phyloP scores from a whole-genome alignment of 1,140 invertebrate genomes.

The Drepana arcuata region DNA sequence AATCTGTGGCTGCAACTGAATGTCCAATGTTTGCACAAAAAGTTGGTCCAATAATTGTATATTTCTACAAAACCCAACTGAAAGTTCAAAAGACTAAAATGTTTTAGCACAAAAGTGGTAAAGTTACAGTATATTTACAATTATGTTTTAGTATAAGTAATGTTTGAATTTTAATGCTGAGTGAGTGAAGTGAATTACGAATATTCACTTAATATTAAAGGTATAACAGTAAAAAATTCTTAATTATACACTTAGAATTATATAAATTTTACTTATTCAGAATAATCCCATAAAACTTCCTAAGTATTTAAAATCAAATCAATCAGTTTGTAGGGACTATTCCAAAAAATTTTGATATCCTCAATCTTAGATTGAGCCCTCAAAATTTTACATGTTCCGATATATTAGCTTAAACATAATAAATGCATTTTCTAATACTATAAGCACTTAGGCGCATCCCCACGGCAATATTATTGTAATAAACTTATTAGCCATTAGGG shows the following conservation, averaged over 20 bases:
- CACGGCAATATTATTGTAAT: too few relatives aligned
- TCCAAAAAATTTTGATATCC: slow-evolving; percentile 48
- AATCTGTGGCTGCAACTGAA: not conserved
- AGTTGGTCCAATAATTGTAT: not conserved
- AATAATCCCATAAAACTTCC: slow-evolving; percentile 62
- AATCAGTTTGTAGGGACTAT: slow-evolving; percentile 47
- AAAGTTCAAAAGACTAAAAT: slow-evolving; percentile 52
- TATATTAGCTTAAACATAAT: slow-evolving; percentile 34
- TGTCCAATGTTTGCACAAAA: not conserved
- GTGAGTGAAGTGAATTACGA: not conserved
- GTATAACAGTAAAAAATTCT: too few relatives aligned
- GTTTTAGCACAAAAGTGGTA: slow-evolving; percentile 27
- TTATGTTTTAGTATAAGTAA: not conserved
- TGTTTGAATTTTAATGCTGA: not conserved
- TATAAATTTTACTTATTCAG: slow-evolving; percentile 30
- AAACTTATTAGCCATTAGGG: too few relatives aligned
- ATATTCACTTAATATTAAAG: not conserved
- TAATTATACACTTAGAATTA: too few relatives aligned
- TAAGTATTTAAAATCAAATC: slow-evolving; percentile 11
- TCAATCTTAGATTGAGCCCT: slow-evolving; percentile 14
- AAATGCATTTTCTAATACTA: slow-evolving; percentile 43
- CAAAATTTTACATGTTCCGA: slow-evolving; percentile 14
- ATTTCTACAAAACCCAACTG: slow-evolving; percentile 67
- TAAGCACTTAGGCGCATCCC: too few relatives aligned
- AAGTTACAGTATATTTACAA: slow-evolving; percentile 55